Evolutionary conservation across 2,113 vertebrate species (phyloP).

Genomic region (Phrynocephalus versicolor): DNA sequence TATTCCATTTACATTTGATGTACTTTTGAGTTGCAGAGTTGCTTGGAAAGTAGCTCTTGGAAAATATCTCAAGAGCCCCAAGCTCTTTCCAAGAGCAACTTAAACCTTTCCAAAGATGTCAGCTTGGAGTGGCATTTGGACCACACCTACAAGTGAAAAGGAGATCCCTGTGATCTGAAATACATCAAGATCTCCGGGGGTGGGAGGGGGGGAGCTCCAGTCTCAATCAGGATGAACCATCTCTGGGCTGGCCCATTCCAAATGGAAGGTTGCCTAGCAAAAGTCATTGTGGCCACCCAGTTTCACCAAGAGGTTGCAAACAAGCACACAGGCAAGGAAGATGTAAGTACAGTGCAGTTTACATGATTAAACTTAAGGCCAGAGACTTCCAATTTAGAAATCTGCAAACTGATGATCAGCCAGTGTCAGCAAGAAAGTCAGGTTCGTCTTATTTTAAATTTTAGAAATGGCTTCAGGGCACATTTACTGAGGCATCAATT

Average conservation of each 20-base stretch:
- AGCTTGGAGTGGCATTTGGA: background rate
- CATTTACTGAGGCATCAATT: constrained; percentile 50
- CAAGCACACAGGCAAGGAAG: background rate
- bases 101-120: background rate
- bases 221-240: constrained; percentile 19
- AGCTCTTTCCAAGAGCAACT: background rate
- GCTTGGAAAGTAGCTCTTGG: background rate
- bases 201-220: constrained; percentile 16
- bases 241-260: constrained; percentile 15
- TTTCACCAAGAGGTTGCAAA: background rate
- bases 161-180: too few relatives aligned
- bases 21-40: background rate
- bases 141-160: background rate
- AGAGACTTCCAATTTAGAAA: constrained; percentile 10
- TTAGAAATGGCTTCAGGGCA: constrained; percentile 47
- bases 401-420: constrained; percentile 23
- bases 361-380: constrained; percentile 37
- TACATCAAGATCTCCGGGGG: background rate
- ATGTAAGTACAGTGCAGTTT: constrained; percentile 23
- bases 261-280: constrained; percentile 43
- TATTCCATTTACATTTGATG: background rate
- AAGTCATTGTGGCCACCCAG: background rate
- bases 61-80: background rate
- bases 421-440: constrained; percentile 54
- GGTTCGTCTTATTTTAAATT: constrained; percentile 50